These are phyloP conservation scores for Machaerirhynchus nigripectus DNA, from an alignment of 2,113 vertebrate species.

Conservation along the genomic window DNA sequence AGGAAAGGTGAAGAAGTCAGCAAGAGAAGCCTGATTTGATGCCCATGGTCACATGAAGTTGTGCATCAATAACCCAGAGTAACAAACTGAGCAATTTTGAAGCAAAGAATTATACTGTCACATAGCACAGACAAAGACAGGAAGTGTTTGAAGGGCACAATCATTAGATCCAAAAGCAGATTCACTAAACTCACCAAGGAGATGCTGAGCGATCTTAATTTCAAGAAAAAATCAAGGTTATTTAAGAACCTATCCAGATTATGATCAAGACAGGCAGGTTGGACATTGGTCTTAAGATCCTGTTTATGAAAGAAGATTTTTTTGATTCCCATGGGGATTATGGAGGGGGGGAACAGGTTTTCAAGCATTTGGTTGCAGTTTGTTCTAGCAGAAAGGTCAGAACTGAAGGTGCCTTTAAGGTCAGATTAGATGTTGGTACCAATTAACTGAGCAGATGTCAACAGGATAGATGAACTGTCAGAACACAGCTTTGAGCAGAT, in stretches of 20 bases:
- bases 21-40: background rate
- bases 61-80: background rate
- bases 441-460: background rate
- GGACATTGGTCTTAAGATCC: background rate
- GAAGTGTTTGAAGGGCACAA: background rate
- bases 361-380: background rate
- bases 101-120: background rate
- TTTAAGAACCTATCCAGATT: background rate
- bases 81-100: background rate
- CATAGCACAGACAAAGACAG: background rate
- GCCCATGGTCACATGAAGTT: background rate
- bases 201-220: background rate
- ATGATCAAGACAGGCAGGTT: background rate
- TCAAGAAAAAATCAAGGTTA: background rate
- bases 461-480: background rate
- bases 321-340: background rate
- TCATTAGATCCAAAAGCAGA: background rate
- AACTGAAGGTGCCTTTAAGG: background rate
- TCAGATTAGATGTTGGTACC: background rate
- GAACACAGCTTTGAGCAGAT: background rate
- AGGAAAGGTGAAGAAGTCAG: background rate
- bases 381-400: background rate
- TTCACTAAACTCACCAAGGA: background rate
- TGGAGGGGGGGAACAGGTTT: background rate
- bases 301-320: background rate